These are phyloP conservation scores for Peromyscus nudipes DNA, from an alignment of 2,797 vertebrate genomes.

Conservation along the genomic window DNA sequence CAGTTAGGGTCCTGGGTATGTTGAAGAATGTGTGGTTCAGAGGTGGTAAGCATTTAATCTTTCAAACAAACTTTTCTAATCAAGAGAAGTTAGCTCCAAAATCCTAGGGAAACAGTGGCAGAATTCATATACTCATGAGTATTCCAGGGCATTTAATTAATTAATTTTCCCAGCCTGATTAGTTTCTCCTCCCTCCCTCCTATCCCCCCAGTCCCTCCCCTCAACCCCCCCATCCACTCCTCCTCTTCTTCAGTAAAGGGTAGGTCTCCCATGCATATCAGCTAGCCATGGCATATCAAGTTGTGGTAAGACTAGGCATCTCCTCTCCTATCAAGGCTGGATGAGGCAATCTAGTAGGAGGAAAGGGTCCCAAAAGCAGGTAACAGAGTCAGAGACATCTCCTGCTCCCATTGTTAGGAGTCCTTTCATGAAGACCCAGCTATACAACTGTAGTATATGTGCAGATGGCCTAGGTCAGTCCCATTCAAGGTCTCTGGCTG, in stretches of 20 bases:
- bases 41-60: slow-evolving; percentile 19
- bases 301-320: no score
- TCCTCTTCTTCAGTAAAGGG: background rate
- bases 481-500: background rate
- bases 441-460: background rate
- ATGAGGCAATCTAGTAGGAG: background rate
- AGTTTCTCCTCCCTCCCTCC: background rate
- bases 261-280: background rate
- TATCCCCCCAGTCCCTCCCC: no score
- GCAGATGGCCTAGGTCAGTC: background rate
- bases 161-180: no score
- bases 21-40: slow-evolving; percentile 2
- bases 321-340: background rate
- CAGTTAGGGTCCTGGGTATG: slow-evolving; percentile 12
- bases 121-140: background rate
- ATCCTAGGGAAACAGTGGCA: slow-evolving; percentile 3
- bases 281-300: background rate
- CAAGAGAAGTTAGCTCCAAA: slow-evolving; percentile 47
- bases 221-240: background rate
- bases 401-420: background rate
- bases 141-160: background rate
- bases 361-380: background rate
- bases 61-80: slow-evolving; percentile 41
- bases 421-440: background rate
- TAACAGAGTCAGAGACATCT: background rate